phyloP scores from a whole-genome alignment of 37 sponge, comb jelly and placozoan species.

The Haliclona indistincta region DNA sequence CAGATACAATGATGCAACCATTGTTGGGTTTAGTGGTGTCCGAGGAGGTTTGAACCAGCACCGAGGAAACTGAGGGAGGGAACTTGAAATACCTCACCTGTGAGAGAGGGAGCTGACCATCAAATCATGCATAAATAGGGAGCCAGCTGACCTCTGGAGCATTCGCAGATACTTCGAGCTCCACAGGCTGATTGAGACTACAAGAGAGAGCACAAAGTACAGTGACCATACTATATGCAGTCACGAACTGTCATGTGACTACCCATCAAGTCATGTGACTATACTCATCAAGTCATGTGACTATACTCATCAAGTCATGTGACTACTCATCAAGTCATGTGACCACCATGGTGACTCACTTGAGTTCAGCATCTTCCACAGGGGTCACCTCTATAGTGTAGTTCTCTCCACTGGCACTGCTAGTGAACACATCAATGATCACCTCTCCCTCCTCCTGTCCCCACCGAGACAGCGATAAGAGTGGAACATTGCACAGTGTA shows the following conservation, averaged over 20 bases:
- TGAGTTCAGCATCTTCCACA: constrained; percentile 17
- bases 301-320: too few species aligned
- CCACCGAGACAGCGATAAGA: too few species aligned
- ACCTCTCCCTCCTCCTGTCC: background rate
- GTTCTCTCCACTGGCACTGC: background rate
- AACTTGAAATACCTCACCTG: constrained; percentile 53
- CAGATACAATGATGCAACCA: constrained; percentile 57
- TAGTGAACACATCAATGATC: constrained; percentile 49
- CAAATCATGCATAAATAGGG: background rate
- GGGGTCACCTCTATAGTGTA: constrained; percentile 28
- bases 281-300: constrained; percentile 13
- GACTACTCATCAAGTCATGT: too few species aligned
- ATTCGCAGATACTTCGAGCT: constrained; percentile 7
- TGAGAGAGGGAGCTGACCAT: background rate
- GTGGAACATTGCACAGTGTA: background rate
- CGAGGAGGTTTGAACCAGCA: constrained; percentile 26
- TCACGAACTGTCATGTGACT: constrained; percentile 10
- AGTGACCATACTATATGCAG: background rate
- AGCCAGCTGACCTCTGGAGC: background rate
- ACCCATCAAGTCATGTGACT: constrained; percentile 16
- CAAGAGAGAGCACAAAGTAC: constrained; percentile 16
- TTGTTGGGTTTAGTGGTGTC: background rate
- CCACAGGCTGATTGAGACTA: constrained; percentile 29
- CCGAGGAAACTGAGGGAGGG: constrained; percentile 1
- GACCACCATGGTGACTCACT: constrained; percentile 19